Evolutionary conservation across 2,888 invertebrate species (phyloP), one percentile per base, ranked within the genome.

Genomic region (Celastrina argiolus): DNA sequence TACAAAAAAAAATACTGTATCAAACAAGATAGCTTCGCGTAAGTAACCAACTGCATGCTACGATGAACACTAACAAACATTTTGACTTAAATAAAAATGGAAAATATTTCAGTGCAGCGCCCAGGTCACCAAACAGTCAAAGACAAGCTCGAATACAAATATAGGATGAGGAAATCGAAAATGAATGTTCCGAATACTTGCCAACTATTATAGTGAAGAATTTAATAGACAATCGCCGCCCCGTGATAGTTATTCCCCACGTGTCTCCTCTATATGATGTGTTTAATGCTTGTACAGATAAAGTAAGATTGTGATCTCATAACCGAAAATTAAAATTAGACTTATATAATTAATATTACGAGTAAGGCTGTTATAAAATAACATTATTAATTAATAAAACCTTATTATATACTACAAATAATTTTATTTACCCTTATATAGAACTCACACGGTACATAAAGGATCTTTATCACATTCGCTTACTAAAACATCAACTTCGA

Each of bases 391-490:
- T 69, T 68, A 74, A 72, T 72, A 69, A 72, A 71, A 68, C 68
- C 56, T 68, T 67, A 68, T 66, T 59, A 66, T 59, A 61, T 31
- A 66, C 56, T 68, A 41, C 36, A 16, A 67, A 65, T 56, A 36
- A 56, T 58, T 61, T 69, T 66, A 66, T 75, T 72, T 69, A 59
- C 68, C 22, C 51, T 22, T 51, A 67, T n/a, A 66, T 65, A 65
- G 41, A 69, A 64, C 66, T 92, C 84, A 96, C 22, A 95, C 92
- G 61, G 95, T 95, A 70, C 85, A 87, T 63, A 98, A 82, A 0
- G 98, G 97, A 90, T 97, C 97, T 73, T 84, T 91, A 84, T 98
- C 98, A 56, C 83, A 81, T 76, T 93, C 81, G 8, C 97, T 97
- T 28, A 97, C 92, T 68, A 93, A 73, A 8, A 97, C 92, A 71